Conservation (phyloP, 2,888 invertebrate species). For the Seira sanloemensis region DNA sequence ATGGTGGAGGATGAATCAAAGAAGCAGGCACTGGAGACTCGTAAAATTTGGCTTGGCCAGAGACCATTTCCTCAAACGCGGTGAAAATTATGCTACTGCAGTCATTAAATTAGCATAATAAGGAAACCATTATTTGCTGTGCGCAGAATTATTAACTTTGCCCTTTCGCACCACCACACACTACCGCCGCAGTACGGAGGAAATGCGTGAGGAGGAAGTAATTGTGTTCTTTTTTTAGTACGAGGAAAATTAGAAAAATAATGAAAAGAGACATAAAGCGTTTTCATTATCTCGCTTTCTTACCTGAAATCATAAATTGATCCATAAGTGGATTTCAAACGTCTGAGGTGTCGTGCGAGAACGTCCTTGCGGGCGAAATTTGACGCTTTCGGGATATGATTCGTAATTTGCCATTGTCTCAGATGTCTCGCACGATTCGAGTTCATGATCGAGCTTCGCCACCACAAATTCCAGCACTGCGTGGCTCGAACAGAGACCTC, state of each 20-base stretch:
- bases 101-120: neutral
- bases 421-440: conserved; percentile 82
- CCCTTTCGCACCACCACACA: neutral
- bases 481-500: conserved; percentile 48
- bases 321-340: conserved; percentile 89
- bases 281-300: conserved; percentile 56
- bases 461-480: conserved; percentile 87
- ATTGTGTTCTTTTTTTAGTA: neutral
- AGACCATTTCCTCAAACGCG: neutral
- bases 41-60: neutral
- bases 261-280: no score
- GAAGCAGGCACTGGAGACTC: no score
- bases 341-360: conserved; percentile 85
- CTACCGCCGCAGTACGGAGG: neutral
- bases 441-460: conserved; percentile 87
- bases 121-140: no score
- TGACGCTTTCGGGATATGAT: conserved; percentile 89
- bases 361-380: conserved; percentile 91
- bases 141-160: no score
- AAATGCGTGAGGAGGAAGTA: neutral
- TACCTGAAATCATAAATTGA: conserved; percentile 90
- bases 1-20: neutral
- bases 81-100: neutral
- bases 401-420: conserved; percentile 86
- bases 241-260: neutral